These are phyloP conservation scores for Nylanderia fulva DNA, from an alignment of 1,140 invertebrate species.

Conservation along the genomic window DNA sequence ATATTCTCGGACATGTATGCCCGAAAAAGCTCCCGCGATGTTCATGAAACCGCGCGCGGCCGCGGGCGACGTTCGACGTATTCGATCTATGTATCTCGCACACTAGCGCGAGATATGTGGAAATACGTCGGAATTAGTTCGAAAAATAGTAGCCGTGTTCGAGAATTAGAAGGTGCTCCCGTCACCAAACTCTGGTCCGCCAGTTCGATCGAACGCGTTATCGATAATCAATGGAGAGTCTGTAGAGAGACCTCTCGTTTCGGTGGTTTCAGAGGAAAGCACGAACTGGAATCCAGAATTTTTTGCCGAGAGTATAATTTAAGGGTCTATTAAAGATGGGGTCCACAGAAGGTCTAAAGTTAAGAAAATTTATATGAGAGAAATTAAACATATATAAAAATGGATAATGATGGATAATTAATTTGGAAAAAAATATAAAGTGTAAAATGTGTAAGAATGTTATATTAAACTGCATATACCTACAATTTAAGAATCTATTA, in stretches of 20 bases:
- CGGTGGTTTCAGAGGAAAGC: not conserved
- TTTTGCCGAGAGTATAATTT: not conserved
- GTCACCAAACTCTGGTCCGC: not conserved
- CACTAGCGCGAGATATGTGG: not conserved
- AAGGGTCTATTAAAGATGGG: not conserved
- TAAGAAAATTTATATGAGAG: not conserved
- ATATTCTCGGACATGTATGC: constrained; percentile 41
- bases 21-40: constrained; percentile 57
- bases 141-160: constrained; percentile 1
- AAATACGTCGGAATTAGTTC: constrained; percentile 38
- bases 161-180: constrained; percentile 22
- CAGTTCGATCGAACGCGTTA: not conserved
- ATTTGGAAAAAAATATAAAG: too few relatives aligned
- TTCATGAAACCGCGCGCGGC: constrained; percentile 43
- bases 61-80: constrained; percentile 29
- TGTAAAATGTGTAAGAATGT: not conserved
- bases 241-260: not conserved
- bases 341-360: not conserved
- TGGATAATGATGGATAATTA: too few relatives aligned
- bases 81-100: not conserved
- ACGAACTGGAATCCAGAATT: not conserved
- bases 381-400: not conserved
- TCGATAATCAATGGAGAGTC: constrained; percentile 24
- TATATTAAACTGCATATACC: too few relatives aligned
- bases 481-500: not conserved